Conservation (phyloP, 1,140 invertebrate species). For the Neodiprion pinetum region DNA sequence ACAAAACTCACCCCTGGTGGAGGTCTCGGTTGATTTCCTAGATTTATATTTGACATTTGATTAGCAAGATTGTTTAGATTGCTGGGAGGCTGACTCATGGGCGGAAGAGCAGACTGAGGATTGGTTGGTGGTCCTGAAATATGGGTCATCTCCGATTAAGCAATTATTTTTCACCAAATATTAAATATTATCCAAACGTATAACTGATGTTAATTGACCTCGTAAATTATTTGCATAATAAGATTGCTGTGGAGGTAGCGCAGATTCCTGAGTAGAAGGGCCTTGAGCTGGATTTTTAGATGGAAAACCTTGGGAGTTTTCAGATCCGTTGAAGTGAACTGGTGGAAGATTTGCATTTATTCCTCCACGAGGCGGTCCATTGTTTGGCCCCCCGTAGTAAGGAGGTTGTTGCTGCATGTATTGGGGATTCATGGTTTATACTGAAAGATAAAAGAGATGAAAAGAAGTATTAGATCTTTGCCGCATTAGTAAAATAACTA, state of each 20-base stretch:
- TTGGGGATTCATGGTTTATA: conserved; percentile 49
- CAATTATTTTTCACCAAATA: conserved; percentile 18
- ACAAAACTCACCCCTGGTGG: conserved; percentile 28
- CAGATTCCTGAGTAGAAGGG: conserved; percentile 17
- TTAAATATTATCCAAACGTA: conserved; percentile 21
- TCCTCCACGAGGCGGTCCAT: conserved; percentile 34
- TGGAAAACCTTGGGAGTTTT: conserved; percentile 28
- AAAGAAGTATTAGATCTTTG: background rate
- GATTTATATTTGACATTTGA: conserved; percentile 44
- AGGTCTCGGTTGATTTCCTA: conserved; percentile 36
- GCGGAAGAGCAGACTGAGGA: conserved; percentile 27
- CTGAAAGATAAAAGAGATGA: background rate
- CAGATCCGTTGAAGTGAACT: conserved; percentile 29
- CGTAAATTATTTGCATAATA: conserved; percentile 38
- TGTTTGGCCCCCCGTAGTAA: conserved; percentile 33
- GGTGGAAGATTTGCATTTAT: conserved; percentile 40
- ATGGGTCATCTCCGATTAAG: background rate
- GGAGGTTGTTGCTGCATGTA: conserved; percentile 43
- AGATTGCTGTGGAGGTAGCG: conserved; percentile 31
- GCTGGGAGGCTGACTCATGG: conserved; percentile 24
- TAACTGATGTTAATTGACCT: conserved; percentile 21
- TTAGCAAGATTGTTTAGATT: conserved; percentile 41
- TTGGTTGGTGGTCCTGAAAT: conserved; percentile 27
- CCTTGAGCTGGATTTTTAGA: conserved; percentile 35
- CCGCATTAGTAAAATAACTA: too few relatives aligned